Percentiles rank a stretch among this genome's conserved stretches.
phyloP scores from a whole-genome alignment of 2,113 vertebrate genomes.

The Boleophthalmus pectinirostris region DNA sequence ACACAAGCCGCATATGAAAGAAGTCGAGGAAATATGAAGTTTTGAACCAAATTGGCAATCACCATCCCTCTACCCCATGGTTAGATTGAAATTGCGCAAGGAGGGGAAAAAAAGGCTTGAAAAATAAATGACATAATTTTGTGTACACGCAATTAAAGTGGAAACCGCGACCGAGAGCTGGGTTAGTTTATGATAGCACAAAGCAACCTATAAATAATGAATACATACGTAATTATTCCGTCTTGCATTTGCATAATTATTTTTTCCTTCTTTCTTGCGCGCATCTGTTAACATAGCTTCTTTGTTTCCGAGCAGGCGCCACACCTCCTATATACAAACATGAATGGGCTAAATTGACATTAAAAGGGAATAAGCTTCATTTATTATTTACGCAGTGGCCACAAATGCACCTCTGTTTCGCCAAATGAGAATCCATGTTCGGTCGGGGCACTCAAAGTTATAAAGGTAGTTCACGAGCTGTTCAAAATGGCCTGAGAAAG shows the following conservation, averaged over 20 bases:
- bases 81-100: constrained; percentile 76
- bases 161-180: constrained; percentile 61
- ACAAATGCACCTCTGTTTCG: constrained; percentile 56
- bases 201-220: constrained; percentile 83
- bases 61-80: constrained; percentile 72
- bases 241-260: constrained; percentile 82
- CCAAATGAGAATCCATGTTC: constrained; percentile 58
- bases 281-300: constrained; percentile 74
- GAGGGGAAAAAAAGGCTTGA: constrained; percentile 61
- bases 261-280: constrained; percentile 49
- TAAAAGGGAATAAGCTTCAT: constrained; percentile 68
- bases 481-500: background rate
- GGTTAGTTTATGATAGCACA: constrained; percentile 76
- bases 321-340: constrained; percentile 59
- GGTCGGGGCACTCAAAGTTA: constrained; percentile 15
- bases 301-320: constrained; percentile 59
- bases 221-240: constrained; percentile 78
- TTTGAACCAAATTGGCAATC: constrained; percentile 79
- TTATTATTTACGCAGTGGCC: constrained; percentile 71
- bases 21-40: constrained; percentile 73
- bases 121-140: constrained; percentile 80
- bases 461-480: background rate
- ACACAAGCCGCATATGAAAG: constrained; percentile 77
- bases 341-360: constrained; percentile 62
- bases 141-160: constrained; percentile 79